Evolutionary conservation across 2,113 vertebrate species (phyloP), one percentile per base, ranked within the genome.

Genomic region (Psophia crepitans): DNA sequence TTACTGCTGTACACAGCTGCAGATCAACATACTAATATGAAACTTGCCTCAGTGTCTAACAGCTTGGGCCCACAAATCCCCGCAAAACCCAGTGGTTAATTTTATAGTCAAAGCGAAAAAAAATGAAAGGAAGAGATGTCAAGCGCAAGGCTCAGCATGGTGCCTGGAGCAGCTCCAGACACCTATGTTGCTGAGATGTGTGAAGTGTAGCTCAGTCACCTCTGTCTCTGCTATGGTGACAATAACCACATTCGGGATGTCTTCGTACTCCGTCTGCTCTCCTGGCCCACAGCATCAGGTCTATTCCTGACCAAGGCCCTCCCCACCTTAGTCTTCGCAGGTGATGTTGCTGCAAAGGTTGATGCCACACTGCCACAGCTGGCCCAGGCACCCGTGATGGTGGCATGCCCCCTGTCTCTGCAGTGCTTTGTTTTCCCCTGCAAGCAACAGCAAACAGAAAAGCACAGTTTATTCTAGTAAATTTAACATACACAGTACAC

Each of bases 121-220:
- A 89, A 35, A 65, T 28, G 26, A 70, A 64, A 49, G 49, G 28
- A 69, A 41, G 26, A 41, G 7, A 19, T 26, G 41, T 41, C 24
- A 63, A 54, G 30, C 20, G 8, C 26, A 46, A 70, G 32, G 48
- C n/a, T 56, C 30, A 35, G 21, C 57, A 43, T 5, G 14, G 16
- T 51, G 19, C 24, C 27, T 76, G 32, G 32, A 49, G 24, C 27
- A 64, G 12, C 22, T 87, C 19, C 35, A 63, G 48, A 37, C 1
- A 0, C 18, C 15, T 58, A 2, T 8, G 30, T 44, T 5, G 3
- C 17, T 51, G 41, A 18, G 17, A 9, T 23, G 24, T 32, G 8
- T 2, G 0, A 58, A 39, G 21, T 3, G 5, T 32, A 54, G 14
- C 30, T 53, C 68, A 35, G 6, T 32, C 61, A 30, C 24, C 39